Evolutionary conservation across 2,888 invertebrate genomes (phyloP), one percentile per base, ranked within the genome.

Genomic region (Caenorhabditis drosophilae): DNA sequence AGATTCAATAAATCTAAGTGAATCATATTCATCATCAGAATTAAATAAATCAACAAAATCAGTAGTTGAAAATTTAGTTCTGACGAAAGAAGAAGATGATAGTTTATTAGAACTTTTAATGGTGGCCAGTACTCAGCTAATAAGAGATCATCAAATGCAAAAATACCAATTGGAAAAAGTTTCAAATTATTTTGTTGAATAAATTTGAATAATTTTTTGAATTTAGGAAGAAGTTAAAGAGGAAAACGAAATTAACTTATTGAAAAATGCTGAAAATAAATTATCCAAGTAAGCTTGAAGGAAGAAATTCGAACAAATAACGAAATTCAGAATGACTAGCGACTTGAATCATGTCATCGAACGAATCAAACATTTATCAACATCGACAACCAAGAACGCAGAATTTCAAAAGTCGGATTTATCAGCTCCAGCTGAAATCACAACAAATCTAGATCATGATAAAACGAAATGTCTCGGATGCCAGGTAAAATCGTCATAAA

Each of bases 391-490:
- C n/a, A n/a, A n/a, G n/a, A n/a, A n/a, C n/a, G n/a, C n/a, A n/a
- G n/a, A n/a, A n/a, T n/a, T n/a, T n/a, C n/a, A n/a, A n/a, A n/a
- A n/a, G n/a, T n/a, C n/a, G n/a, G n/a, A n/a, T n/a, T n/a, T n/a
- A n/a, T n/a, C n/a, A n/a, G n/a, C n/a, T n/a, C n/a, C n/a, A n/a
- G n/a, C n/a, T n/a, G n/a, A n/a, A n/a, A n/a, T n/a, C n/a, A n/a
- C n/a, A n/a, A n/a, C n/a, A n/a, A n/a, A n/a, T n/a, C n/a, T n/a
- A n/a, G n/a, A n/a, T n/a, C n/a, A n/a, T n/a, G n/a, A n/a, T n/a
- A n/a, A n/a, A n/a, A n/a, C n/a, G n/a, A 41, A 55, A 22, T 64
- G 64, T 34, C 41, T 64, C 3, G 54, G 64, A n/a, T 64, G 58
- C 25, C 64, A 64, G 58, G 64, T 64, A 16, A 34, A n/a, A n/a